Conservation (phyloP, 2,888 invertebrate species). For the Leucania comma region DNA sequence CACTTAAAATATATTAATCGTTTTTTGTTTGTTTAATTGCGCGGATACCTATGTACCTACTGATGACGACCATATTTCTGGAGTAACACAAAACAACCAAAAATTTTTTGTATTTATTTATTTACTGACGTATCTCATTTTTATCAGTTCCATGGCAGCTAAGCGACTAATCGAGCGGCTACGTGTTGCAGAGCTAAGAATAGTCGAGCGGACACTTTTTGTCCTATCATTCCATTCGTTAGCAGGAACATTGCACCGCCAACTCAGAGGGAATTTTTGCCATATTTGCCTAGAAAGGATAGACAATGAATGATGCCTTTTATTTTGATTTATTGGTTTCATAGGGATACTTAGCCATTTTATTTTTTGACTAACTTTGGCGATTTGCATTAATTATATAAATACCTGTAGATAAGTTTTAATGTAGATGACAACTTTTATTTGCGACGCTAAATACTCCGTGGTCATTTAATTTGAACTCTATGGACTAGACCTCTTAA, state of each 20-base stretch:
- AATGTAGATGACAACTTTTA: not conserved
- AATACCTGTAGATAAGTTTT: constrained; percentile 2
- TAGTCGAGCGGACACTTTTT: constrained; percentile 81
- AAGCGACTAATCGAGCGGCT: constrained; percentile 77
- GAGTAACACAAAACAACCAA: no score
- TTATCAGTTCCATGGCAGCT: constrained; percentile 56
- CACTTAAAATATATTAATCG: no score
- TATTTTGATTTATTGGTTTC: constrained; percentile 43
- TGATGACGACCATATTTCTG: no score
- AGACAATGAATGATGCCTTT: constrained; percentile 56
- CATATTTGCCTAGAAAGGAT: constrained; percentile 62
- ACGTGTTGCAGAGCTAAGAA: constrained; percentile 76
- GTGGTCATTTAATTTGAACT: not conserved
- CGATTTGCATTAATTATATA: constrained; percentile 5
- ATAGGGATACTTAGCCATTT: not conserved
- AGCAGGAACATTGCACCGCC: constrained; percentile 68
- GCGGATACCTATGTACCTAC: not conserved
- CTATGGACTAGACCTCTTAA: not conserved
- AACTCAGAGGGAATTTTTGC: constrained; percentile 66
- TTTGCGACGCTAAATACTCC: not conserved
- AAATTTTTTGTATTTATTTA: no score
- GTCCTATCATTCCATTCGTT: constrained; percentile 79
- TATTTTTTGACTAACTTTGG: constrained; percentile 10
- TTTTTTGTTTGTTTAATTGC: not conserved
- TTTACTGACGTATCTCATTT: constrained; percentile 18